Percentiles rank a stretch among this genome's conserved stretches.
Evolutionary conservation across 2,888 invertebrate genomes (phyloP).

Genomic region (Hipparchia semele): DNA sequence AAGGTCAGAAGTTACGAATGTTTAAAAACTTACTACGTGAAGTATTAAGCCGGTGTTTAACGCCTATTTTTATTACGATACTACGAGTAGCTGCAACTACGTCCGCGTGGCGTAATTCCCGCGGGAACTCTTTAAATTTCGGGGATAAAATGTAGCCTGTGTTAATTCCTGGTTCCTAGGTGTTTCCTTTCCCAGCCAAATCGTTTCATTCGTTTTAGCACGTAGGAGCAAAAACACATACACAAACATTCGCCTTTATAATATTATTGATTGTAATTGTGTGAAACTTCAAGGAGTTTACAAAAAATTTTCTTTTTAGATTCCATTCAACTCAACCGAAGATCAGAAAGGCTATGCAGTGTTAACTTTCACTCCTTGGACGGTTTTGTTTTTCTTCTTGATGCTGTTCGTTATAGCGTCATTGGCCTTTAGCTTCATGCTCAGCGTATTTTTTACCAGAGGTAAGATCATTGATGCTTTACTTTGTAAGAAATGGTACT

Average conservation of each 20-base stretch:
- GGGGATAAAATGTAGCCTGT: no score
- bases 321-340: constrained; percentile 74
- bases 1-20: neutral
- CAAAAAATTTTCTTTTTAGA: constrained; percentile 56
- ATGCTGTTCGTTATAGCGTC: constrained; percentile 87
- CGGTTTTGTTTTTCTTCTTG: constrained; percentile 88
- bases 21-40: neutral
- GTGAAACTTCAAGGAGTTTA: neutral
- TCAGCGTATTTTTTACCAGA: constrained; percentile 91
- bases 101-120: no score
- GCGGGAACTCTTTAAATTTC: no score
- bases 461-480: constrained; percentile 72
- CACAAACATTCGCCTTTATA: no score
- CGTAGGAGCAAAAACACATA: no score
- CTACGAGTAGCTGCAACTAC: no score
- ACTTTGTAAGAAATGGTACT: neutral
- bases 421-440: constrained; percentile 89
- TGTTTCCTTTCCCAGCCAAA: no score
- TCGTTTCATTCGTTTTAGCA: no score
- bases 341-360: constrained; percentile 82
- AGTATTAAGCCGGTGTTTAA: neutral
- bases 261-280: no score
- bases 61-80: neutral
- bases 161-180: no score
- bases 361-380: constrained; percentile 86